Evolutionary conservation across 2,888 invertebrate genomes (phyloP).

Genomic region (Torymus texanus): DNA sequence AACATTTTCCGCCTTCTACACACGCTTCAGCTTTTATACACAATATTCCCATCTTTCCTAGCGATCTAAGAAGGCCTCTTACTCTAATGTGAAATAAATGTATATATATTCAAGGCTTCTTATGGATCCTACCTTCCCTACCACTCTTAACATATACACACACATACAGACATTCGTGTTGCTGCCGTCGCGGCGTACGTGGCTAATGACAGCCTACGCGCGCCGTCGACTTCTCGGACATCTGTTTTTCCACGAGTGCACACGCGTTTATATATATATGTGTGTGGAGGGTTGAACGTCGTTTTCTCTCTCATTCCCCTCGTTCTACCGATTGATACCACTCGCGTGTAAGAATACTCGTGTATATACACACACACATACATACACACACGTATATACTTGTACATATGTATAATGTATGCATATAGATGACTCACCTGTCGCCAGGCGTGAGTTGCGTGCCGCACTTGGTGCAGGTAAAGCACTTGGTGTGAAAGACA

Average conservation of each 20-base stretch:
- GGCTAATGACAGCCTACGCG: slow-evolving; percentile 8
- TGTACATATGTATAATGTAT: neutral
- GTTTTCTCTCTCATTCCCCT: neutral
- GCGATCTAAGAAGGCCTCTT: slow-evolving; percentile 5
- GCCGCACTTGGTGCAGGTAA: slow-evolving; percentile 95
- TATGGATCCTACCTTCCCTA: neutral
- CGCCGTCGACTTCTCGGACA: slow-evolving; percentile 30
- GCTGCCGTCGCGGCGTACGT: neutral
- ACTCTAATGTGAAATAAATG: neutral
- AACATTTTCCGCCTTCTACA: too few species aligned
- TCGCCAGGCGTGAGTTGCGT: slow-evolving; percentile 93
- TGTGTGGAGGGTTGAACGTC: neutral
- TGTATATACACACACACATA: neutral
- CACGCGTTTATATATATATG: neutral
- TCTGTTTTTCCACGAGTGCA: slow-evolving; percentile 37
- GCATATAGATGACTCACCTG: slow-evolving; percentile 78
- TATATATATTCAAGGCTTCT: slow-evolving; percentile 11
- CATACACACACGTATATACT: neutral
- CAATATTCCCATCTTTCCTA: neutral
- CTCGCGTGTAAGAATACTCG: neutral
- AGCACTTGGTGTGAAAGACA: slow-evolving; percentile 96
- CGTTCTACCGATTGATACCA: slow-evolving; percentile 15
- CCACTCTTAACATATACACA: neutral
- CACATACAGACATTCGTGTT: too few species aligned
- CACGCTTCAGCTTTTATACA: too few species aligned